Conservation (phyloP, 2,113 vertebrate genomes). For the Toxotes jaculatrix region DNA sequence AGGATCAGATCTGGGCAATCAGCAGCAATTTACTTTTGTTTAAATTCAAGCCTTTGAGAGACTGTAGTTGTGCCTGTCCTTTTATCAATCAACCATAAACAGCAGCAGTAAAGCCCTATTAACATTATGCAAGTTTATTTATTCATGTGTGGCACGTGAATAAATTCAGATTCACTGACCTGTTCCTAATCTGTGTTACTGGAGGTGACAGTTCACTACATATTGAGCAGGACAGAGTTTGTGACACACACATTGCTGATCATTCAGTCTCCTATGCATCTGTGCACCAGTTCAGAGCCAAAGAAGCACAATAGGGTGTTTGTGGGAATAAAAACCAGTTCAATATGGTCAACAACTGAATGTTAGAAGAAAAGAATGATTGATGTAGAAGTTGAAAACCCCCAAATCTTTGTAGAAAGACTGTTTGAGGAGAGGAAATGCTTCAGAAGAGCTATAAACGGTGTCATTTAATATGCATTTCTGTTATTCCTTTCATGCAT, state of each 20-base stretch:
- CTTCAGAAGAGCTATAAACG: slow-evolving; percentile 12
- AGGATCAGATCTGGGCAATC: slow-evolving; percentile 48
- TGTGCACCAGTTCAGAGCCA: not conserved
- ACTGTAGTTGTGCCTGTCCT: not conserved
- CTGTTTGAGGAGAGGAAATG: not conserved
- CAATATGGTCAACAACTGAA: not conserved
- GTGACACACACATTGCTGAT: not conserved
- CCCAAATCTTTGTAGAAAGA: not conserved
- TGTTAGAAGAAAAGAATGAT: not conserved
- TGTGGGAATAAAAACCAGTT: not conserved
- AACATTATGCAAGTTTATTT: slow-evolving; percentile 30
- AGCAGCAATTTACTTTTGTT: slow-evolving; percentile 48
- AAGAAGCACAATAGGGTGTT: slow-evolving; percentile 7
- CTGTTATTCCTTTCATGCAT: slow-evolving; percentile 19
- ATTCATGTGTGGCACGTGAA: slow-evolving; percentile 12
- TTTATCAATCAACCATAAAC: slow-evolving; percentile 28
- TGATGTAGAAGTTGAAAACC: too few relatives aligned
- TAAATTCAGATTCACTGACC: slow-evolving; percentile 33
- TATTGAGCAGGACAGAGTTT: not conserved
- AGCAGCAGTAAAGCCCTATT: slow-evolving; percentile 15
- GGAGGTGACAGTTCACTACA: not conserved
- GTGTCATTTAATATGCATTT: slow-evolving; percentile 33
- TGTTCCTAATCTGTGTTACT: slow-evolving; percentile 27
- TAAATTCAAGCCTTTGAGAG: slow-evolving; percentile 31
- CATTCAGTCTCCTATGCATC: not conserved